Conservation (phyloP, 2,888 invertebrate genomes). For the Steromphala cineraria region DNA sequence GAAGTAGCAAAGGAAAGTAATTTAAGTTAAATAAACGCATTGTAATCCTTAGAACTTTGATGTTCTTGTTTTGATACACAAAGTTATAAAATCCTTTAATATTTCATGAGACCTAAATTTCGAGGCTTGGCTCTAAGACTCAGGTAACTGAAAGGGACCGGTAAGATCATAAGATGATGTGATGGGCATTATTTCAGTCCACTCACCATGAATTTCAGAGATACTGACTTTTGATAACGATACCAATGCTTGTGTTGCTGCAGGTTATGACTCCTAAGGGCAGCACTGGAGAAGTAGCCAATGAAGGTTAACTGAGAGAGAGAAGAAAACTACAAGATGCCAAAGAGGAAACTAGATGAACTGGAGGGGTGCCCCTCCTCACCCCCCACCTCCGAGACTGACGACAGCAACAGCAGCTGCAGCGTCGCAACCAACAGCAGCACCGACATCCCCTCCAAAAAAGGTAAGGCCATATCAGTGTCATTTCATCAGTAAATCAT, state of each 20-base stretch:
- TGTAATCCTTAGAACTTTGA: too few relatives aligned
- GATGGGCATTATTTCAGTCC: too few relatives aligned
- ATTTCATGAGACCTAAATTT: too few relatives aligned
- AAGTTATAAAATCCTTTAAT: too few relatives aligned
- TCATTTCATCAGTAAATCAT: background rate
- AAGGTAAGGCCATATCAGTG: background rate
- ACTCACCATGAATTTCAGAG: too few relatives aligned
- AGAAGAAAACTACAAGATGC: conserved; percentile 39
- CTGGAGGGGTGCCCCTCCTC: conserved; percentile 42
- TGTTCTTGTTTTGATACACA: too few relatives aligned
- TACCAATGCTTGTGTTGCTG: background rate
- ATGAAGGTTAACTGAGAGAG: background rate
- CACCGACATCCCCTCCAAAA: conserved; percentile 52
- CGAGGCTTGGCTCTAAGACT: too few relatives aligned
- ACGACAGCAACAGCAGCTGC: conserved; percentile 53
- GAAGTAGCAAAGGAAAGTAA: too few relatives aligned
- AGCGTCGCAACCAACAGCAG: conserved; percentile 65
- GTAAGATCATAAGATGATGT: too few relatives aligned
- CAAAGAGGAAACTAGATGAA: conserved; percentile 64
- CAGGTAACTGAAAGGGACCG: too few relatives aligned
- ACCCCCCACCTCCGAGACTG: conserved; percentile 46
- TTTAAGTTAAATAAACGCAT: too few relatives aligned
- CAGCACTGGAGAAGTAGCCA: background rate
- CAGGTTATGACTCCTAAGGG: background rate
- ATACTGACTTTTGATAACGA: too few relatives aligned